Evolutionary conservation across 2,888 invertebrate species (phyloP), one percentile per base, ranked within the genome.

Genomic region (Sesia apiformis): DNA sequence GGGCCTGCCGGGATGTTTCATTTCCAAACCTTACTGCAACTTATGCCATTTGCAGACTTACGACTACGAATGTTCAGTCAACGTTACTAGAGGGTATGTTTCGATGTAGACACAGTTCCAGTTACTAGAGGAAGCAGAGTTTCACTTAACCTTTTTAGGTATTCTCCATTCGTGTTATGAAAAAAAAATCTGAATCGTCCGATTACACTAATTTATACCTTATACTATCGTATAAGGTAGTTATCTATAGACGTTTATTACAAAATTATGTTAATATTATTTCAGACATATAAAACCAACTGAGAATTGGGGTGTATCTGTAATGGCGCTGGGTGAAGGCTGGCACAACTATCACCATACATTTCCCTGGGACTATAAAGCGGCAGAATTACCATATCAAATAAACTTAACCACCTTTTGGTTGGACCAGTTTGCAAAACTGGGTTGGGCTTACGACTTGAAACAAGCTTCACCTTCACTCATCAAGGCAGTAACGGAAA

Each of bases 321-420:
- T 94, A 0, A 69, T 93, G 38, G 93, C 95, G 0, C 89, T 95
- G 81, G 96, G 96, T 0, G 96, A 96, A 78, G 97, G 97, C 4
- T 98, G 96, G 95, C 97, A 97, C 86, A 97, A 97, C 84, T 97
- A 96, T 80, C 97, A 97, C 76, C 97, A 97, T 81, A 94, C 94
- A 0, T 97, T 97, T 81, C 97, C 97, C 0, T 96, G 96, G 94
- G 97, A 97, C 79, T 97, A 97, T 91, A 95, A 96, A 70, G 95
- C 97, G 39, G 94, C 96, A 4, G 97, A 98, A 77, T 86, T 96
- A n/a, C 95, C 95, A 51, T 90, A 91, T 58, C 74, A 91, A 60
- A 72, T 92, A n/a, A 96, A 96, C 73, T 53, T 91, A 0, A 95
- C 96, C 1, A 94, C 95, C 0, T 72, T 91, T 46, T 76, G 93